Percentiles rank a stretch among this genome's conserved stretches.
These are phyloP conservation scores for Catajapyx aquilonaris DNA, from an alignment of 1,140 invertebrate genomes.

Conservation along the genomic window DNA sequence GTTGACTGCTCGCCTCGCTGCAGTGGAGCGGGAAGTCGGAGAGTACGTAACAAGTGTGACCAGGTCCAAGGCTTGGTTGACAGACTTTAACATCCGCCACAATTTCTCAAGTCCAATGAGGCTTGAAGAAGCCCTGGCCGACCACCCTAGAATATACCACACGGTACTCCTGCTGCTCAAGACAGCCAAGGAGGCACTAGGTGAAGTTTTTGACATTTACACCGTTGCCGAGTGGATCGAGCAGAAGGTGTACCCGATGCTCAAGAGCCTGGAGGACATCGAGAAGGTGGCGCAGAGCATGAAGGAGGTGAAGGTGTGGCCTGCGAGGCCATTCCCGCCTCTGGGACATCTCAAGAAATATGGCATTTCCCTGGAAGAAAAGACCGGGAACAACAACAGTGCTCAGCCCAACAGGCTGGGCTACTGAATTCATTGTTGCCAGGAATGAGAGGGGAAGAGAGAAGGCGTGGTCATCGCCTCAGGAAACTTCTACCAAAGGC, in stretches of 20 bases:
- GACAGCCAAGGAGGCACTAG: constrained; percentile 37
- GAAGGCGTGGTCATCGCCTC: too few relatives aligned
- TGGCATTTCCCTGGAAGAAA: background rate
- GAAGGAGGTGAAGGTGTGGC: constrained; percentile 29
- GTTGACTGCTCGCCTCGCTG: constrained; percentile 28
- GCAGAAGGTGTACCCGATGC: constrained; percentile 31
- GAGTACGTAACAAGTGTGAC: constrained; percentile 9
- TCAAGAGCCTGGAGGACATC: constrained; percentile 28
- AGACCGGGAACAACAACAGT: too few relatives aligned
- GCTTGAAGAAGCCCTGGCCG: constrained; percentile 40
- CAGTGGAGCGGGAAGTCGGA: constrained; percentile 22
- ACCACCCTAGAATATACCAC: constrained; percentile 30
- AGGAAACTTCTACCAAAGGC: too few relatives aligned
- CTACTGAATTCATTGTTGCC: too few relatives aligned
- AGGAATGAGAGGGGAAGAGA: too few relatives aligned
- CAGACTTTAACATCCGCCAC: constrained; percentile 53
- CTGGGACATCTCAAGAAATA: background rate
- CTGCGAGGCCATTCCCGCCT: constrained; percentile 27
- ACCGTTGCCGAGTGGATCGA: constrained; percentile 57
- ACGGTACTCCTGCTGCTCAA: constrained; percentile 26
- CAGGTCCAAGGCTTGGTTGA: constrained; percentile 42
- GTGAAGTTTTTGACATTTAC: constrained; percentile 44
- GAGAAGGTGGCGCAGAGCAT: constrained; percentile 29
- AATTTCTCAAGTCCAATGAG: constrained; percentile 50
- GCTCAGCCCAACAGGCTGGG: too few relatives aligned